Evolutionary conservation across 2,797 vertebrate species (phyloP).

Genomic region (Oryzias sinensis): DNA sequence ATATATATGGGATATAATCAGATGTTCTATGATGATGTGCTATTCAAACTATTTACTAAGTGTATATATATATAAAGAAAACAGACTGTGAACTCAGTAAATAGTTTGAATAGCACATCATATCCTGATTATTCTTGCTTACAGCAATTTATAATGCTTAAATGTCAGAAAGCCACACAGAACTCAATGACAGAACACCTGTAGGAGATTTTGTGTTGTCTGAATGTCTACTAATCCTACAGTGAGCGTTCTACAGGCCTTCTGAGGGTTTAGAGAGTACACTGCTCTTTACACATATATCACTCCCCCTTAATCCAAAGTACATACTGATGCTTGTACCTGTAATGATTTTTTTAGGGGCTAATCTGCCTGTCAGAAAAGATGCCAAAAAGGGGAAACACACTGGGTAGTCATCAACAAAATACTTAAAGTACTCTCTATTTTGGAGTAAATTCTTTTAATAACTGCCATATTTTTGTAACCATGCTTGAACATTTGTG

Average conservation of each 20-base stretch:
- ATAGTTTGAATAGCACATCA: constrained; percentile 37
- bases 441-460: too few relatives aligned
- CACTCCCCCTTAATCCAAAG: constrained; percentile 71
- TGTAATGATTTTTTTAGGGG: constrained; percentile 62
- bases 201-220: constrained; percentile 57
- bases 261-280: constrained; percentile 65
- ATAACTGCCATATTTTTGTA: constrained; percentile 10
- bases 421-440: constrained; percentile 31
- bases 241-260: constrained; percentile 63
- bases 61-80: too few relatives aligned
- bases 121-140: constrained; percentile 51
- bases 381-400: constrained; percentile 53
- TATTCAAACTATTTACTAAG: too few relatives aligned
- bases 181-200: constrained; percentile 49
- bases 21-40: too few relatives aligned
- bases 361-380: constrained; percentile 71
- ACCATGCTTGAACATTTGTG: background rate
- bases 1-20: too few relatives aligned
- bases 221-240: constrained; percentile 63
- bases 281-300: constrained; percentile 72
- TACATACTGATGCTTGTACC: constrained; percentile 74
- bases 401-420: constrained; percentile 49
- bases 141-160: constrained; percentile 40
- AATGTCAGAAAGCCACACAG: constrained; percentile 30
- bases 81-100: too few relatives aligned